A percentile compares a stretch with the other conserved stretches of the same genome.
Conservation (phyloP, 2,888 invertebrate genomes). For the Platerodrilus igneus region DNA sequence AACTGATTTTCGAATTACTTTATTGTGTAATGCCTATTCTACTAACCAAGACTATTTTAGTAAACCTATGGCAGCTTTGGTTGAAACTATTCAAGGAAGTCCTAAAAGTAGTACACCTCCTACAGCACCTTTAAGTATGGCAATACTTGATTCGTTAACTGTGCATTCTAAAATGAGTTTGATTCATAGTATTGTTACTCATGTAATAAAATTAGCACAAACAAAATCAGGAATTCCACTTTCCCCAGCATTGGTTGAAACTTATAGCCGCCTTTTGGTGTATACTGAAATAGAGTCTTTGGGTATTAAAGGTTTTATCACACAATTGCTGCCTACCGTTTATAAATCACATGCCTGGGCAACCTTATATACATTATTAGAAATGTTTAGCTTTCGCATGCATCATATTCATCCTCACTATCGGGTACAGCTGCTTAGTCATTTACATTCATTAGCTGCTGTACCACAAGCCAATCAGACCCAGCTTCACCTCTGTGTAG, state of each 20-base stretch:
- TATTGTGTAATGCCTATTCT: slow-evolving; percentile 92
- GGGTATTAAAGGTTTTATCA: slow-evolving; percentile 93
- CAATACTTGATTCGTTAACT: slow-evolving; percentile 86
- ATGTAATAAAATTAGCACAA: slow-evolving; percentile 86
- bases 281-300: slow-evolving; percentile 96
- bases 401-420: slow-evolving; percentile 97
- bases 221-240: slow-evolving; percentile 78
- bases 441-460: slow-evolving; percentile 85
- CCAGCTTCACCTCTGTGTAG: slow-evolving; percentile 79
- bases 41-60: slow-evolving; percentile 90
- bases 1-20: slow-evolving; percentile 83
- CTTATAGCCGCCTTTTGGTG: slow-evolving; percentile 86
- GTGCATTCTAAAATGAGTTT: slow-evolving; percentile 92
- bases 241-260: slow-evolving; percentile 90
- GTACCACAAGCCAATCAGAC: slow-evolving; percentile 94
- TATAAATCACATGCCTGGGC: slow-evolving; percentile 93
- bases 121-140: slow-evolving; percentile 86
- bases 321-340: slow-evolving; percentile 87
- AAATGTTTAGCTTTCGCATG: slow-evolving; percentile 95
- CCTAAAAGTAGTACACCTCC: slow-evolving; percentile 55
- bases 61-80: slow-evolving; percentile 86
- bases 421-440: slow-evolving; percentile 84
- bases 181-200: slow-evolving; percentile 70
- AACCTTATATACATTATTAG: slow-evolving; percentile 88
- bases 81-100: slow-evolving; percentile 66